Conservation (phyloP, 2,113 vertebrate genomes). For the Trichechus manatus region DNA sequence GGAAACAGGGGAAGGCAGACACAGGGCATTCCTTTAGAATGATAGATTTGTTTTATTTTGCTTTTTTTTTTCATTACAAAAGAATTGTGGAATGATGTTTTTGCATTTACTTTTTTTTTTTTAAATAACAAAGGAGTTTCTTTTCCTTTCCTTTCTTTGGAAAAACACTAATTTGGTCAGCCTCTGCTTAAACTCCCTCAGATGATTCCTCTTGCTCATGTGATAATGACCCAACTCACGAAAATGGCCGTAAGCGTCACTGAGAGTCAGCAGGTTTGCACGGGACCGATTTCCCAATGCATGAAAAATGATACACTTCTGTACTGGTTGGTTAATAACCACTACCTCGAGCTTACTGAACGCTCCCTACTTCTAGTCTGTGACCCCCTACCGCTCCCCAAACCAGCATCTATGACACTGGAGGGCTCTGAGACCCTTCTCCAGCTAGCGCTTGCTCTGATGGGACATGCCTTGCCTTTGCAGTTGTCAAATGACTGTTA, state of each 20-base stretch:
- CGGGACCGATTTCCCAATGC: not conserved
- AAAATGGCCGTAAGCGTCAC: not conserved
- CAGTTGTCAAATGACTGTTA: too few relatives aligned
- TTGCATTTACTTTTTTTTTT: not conserved
- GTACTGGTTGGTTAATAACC: not conserved
- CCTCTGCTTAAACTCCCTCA: not conserved
- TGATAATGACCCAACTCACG: not conserved
- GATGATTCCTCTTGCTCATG: conserved; percentile 22
- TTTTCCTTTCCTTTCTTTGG: not conserved
- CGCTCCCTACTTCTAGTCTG: not conserved
- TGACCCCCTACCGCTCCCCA: not conserved
- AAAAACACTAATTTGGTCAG: conserved; percentile 12
- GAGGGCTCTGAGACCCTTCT: not conserved
- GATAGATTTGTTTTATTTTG: conserved; percentile 71
- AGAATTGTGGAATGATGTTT: conserved; percentile 61
- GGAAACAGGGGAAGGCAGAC: conserved; percentile 16
- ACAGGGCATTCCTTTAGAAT: conserved; percentile 68
- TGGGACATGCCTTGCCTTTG: not conserved
- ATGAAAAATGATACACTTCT: not conserved
- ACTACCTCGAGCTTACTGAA: not conserved
- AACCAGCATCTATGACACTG: not conserved
- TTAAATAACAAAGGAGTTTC: not conserved
- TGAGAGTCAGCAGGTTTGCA: not conserved
- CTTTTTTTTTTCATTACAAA: conserved; percentile 62
- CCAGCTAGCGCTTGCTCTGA: not conserved